Evolutionary conservation across 2,113 vertebrate species (phyloP).

Genomic region (Plestiodon gilberti): DNA sequence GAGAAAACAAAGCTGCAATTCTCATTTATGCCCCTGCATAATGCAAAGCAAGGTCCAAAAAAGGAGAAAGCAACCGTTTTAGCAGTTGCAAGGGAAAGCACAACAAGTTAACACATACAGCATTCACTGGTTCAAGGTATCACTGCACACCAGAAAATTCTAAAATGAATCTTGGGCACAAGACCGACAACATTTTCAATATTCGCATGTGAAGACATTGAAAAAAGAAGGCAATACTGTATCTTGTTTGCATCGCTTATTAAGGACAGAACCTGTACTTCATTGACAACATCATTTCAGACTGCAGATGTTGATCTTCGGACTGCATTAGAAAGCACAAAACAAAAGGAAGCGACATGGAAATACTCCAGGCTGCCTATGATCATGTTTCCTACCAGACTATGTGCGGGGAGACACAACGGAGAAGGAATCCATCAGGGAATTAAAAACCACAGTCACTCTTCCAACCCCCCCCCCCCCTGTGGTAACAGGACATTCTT

Average conservation of each 20-base stretch:
- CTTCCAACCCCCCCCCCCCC: neutral
- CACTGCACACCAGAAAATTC: neutral
- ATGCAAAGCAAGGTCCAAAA: conserved; percentile 43
- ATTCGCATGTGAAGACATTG: neutral
- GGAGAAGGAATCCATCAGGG: conserved; percentile 11
- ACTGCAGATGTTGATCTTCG: conserved; percentile 4
- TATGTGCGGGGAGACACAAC: neutral
- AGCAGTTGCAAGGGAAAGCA: neutral
- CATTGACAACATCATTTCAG: neutral
- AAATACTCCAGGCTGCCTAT: conserved; percentile 25
- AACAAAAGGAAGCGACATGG: neutral
- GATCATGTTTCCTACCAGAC: conserved; percentile 19
- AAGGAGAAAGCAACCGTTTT: neutral
- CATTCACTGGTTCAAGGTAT: neutral
- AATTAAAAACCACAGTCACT: conserved; percentile 15
- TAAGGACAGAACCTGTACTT: neutral
- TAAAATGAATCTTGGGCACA: neutral
- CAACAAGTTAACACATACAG: neutral
- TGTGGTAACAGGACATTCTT: conserved; percentile 44
- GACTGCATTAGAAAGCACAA: neutral
- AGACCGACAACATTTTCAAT: neutral
- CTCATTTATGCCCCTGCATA: conserved; percentile 31
- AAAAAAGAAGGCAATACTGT: neutral
- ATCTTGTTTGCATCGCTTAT: neutral
- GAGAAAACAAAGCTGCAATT: conserved; percentile 34